These are phyloP conservation scores for Erpornis zantholeuca DNA, from an alignment of 2,113 vertebrate species.

Conservation along the genomic window DNA sequence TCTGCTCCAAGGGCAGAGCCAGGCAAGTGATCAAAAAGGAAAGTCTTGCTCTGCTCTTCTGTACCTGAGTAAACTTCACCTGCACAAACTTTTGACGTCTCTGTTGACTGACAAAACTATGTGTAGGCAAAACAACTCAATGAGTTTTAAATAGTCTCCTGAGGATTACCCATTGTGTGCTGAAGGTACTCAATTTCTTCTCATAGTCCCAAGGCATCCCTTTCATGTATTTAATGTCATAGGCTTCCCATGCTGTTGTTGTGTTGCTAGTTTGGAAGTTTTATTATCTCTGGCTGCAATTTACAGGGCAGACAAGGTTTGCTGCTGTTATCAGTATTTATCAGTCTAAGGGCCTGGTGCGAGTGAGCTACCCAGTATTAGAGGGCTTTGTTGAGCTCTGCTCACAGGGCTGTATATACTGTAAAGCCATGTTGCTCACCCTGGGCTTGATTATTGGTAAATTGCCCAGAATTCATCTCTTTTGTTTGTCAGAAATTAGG, in stretches of 20 bases:
- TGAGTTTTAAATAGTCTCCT: not conserved
- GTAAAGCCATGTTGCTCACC: not conserved
- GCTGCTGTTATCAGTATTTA: not conserved
- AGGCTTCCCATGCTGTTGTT: not conserved
- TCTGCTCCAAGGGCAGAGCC: not conserved
- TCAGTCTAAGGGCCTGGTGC: not conserved
- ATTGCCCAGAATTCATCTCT: not conserved
- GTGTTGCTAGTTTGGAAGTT: not conserved
- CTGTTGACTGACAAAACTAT: not conserved
- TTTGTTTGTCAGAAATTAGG: slow-evolving; percentile 31
- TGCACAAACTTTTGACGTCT: not conserved
- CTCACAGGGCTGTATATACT: not conserved
- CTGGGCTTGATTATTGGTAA: not conserved
- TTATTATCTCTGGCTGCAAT: not conserved
- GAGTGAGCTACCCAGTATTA: not conserved
- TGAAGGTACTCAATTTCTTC: not conserved
- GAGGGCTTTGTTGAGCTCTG: not conserved
- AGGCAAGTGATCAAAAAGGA: not conserved
- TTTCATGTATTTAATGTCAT: not conserved
- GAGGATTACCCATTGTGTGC: not conserved
- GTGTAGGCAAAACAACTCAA: not conserved
- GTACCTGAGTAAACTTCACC: not conserved
- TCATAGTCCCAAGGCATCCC: not conserved
- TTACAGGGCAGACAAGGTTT: not conserved
- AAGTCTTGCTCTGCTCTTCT: not conserved